A percentile compares a stretch with the other conserved stretches of the same genome.
phyloP scores from a whole-genome alignment of 2,888 invertebrate species.

The Acronicta psi region DNA sequence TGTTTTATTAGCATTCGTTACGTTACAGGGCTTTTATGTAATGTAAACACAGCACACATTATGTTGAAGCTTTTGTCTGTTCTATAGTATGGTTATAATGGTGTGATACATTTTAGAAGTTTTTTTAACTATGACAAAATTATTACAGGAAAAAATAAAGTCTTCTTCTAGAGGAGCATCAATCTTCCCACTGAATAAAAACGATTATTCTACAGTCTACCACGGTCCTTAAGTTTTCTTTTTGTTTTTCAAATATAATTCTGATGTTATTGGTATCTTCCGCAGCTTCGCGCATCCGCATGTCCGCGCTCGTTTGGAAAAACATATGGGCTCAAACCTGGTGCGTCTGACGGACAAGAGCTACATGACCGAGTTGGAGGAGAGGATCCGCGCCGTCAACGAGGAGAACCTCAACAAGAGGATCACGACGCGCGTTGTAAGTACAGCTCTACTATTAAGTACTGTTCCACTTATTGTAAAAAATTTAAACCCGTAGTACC shows the following conservation, averaged over 20 bases:
- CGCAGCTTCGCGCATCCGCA: constrained; percentile 90
- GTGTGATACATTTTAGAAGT: no score
- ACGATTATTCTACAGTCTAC: no score
- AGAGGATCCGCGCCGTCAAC: constrained; percentile 90
- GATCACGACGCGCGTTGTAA: constrained; percentile 90
- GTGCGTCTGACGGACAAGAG: constrained; percentile 91
- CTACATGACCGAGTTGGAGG: constrained; percentile 91
- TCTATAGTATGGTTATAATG: no score
- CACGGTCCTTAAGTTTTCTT: no score
- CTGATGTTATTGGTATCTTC: not conserved
- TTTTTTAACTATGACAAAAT: no score
- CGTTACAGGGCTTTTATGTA: not conserved
- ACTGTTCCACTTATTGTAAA: not conserved
- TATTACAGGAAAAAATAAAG: no score
- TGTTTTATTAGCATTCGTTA: constrained; percentile 4
- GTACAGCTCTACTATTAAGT: constrained; percentile 54
- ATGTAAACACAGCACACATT: not conserved
- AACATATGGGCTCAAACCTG: constrained; percentile 91
- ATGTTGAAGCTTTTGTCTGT: not conserved
- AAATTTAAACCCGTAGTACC: no score
- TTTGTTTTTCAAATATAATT: no score
- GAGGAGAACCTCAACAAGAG: constrained; percentile 90
- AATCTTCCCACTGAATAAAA: no score
- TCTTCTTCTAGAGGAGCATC: no score
- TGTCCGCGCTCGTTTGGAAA: constrained; percentile 91